Evolutionary conservation across 2,113 vertebrate species (phyloP).

Genomic region (Brienomyrus longianalis): DNA sequence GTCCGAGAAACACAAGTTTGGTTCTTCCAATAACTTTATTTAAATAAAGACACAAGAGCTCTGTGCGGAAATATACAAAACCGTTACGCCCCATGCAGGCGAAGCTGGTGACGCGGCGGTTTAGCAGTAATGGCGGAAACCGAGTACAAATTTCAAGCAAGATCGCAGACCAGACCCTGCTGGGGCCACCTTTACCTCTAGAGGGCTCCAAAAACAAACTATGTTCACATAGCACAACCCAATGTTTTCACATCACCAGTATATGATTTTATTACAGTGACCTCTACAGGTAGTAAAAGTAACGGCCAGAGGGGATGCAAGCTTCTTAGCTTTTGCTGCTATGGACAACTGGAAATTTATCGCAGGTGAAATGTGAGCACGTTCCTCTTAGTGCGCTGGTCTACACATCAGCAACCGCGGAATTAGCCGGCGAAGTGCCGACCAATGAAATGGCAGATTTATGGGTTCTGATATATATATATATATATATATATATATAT

Average conservation of each 20-base stretch:
- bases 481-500: not conserved
- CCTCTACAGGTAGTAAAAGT: not conserved
- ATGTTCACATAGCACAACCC: not conserved
- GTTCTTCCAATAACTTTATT: slow-evolving; percentile 78
- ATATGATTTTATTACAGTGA: slow-evolving; percentile 20
- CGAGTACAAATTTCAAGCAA: slow-evolving; percentile 71
- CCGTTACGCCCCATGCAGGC: slow-evolving; percentile 64
- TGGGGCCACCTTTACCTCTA: slow-evolving; percentile 30
- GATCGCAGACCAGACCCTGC: slow-evolving; percentile 46
- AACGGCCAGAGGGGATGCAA: not conserved
- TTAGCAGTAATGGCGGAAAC: slow-evolving; percentile 33
- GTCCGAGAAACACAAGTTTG: not conserved
- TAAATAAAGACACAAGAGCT: slow-evolving; percentile 82
- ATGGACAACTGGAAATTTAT: not conserved
- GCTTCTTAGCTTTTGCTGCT: not conserved
- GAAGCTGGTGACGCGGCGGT: slow-evolving; percentile 34
- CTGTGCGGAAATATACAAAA: slow-evolving; percentile 76
- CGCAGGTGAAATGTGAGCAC: not conserved
- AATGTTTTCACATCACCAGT: not conserved
- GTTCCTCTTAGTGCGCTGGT: not conserved
- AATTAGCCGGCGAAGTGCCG: not conserved
- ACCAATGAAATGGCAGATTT: slow-evolving; percentile 7
- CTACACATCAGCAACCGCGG: not conserved
- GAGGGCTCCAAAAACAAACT: slow-evolving; percentile 57
- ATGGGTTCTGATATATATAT: not conserved